Evolutionary conservation across 2,113 vertebrate genomes (phyloP), one percentile per base, ranked within the genome.

Genomic region (Odocoileus hemionus): DNA sequence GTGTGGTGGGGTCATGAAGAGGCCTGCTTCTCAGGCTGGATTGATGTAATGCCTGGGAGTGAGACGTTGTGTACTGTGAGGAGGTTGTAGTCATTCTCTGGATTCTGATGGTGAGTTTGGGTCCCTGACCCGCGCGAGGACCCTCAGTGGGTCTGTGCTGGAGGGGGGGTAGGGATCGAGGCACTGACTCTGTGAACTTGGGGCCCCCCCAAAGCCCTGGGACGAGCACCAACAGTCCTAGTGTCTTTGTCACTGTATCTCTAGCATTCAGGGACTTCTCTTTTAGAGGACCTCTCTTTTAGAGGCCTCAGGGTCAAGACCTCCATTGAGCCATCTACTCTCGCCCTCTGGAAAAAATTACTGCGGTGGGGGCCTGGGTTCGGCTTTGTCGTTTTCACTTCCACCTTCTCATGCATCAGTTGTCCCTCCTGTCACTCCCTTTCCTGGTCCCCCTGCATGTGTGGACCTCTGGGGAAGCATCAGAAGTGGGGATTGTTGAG

Each of bases 161-260:
- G 50, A 67, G 78, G 0, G 1, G 25, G 21, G 9, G 11, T 21
- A 7, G n/a, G 11, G 7, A 3, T 30, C 0, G 1, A 89, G 61
- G 36, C 25, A 8, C 6, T 8, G 16, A 50, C 23, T 7, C 2
- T n/a, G 39, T 17, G 1, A 86, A 84, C 43, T 8, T 58, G 21
- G 15, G 58, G 43, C 26, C 47, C 3, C 25, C 30, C 60, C 30
- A 28, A 43, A 61, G 58, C 57, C 78, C 26, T 21, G 10, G 30
- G 7, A 30, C 39, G 94, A 76, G 10, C 2, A 14, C 9, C 45
- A 19, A 1, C 11, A 21, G 10, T 89, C 33, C 23, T 26, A 26
- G 19, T 13, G 26, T 43, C 60, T 47, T 64, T 91, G 78, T 70
- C 33, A 15, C 8, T 79, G 74, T 6, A 17, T 39, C 43, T 64